Conservation (phyloP, 2,113 vertebrate genomes). For the Echinops telfairi region DNA sequence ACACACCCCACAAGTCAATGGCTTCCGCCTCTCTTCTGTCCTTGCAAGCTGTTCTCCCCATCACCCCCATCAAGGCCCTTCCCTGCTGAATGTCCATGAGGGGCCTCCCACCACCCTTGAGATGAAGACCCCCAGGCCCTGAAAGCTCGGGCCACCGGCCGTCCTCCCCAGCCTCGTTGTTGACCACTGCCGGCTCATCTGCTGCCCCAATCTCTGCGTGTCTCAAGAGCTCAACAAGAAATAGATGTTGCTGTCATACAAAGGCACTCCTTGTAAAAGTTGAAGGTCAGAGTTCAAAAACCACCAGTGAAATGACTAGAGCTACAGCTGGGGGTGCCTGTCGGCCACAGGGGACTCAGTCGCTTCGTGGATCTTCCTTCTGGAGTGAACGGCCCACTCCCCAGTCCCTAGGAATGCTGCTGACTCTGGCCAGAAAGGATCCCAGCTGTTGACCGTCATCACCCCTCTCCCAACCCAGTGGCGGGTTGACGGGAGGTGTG, state of each 20-base stretch:
- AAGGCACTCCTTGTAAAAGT: too few relatives aligned
- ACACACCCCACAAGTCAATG: fast-evolving
- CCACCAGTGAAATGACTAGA: too few relatives aligned
- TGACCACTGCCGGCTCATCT: background rate
- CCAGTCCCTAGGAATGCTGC: too few relatives aligned
- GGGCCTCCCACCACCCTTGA: background rate
- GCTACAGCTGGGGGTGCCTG: too few relatives aligned
- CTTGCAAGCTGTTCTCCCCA: background rate
- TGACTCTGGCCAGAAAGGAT: too few relatives aligned
- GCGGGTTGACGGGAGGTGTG: too few relatives aligned
- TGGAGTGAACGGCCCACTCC: too few relatives aligned
- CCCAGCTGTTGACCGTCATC: too few relatives aligned
- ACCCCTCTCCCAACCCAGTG: too few relatives aligned
- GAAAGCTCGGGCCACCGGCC: background rate
- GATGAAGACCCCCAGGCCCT: background rate
- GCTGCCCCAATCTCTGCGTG: background rate
- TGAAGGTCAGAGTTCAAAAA: too few relatives aligned
- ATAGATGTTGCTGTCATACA: background rate
- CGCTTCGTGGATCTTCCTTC: too few relatives aligned
- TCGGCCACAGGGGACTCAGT: too few relatives aligned
- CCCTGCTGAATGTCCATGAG: background rate
- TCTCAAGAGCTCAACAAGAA: background rate
- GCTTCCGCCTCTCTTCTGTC: background rate
- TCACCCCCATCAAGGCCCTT: background rate
- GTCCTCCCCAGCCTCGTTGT: background rate